Base-by-base conservation (phyloP, 2,797 vertebrate species). In the Oreochromis mossambicus region DNA sequence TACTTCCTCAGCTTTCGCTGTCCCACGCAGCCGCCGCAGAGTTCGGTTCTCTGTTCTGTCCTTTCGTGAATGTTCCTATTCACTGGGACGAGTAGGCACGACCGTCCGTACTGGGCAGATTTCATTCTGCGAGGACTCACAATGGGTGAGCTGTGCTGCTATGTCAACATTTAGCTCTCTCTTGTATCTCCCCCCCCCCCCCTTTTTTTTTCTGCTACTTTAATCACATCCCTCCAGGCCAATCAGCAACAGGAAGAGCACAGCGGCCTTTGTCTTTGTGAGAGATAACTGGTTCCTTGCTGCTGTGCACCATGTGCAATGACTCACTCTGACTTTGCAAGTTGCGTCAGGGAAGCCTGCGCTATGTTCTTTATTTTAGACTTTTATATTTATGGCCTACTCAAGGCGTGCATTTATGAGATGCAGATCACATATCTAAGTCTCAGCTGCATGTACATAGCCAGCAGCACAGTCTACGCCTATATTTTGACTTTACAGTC, bases 11-110 rank as follows among this genome's bases (percentile, higher is more conserved):
- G 89, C 76, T 88, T 85, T 92, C 79, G 83, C 82, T 86, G 92
- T 61, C 90, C 88, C 79, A 79, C 83, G 80, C 84, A 77, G 86
- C 85, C 75, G 8, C 88, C 86, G 56, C 80, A 83, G 85, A 87
- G 86, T 87, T 68, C 14, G 3, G 73, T 90, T 85, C 88, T 88
- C 68, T 92, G 92, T 90, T 78, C 84, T 78, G 80, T 43, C 85
- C 88, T 89, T 95, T 96, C 93, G 86, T 93, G 94, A 96, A 96
- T 21, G 92, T 95, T 96, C 94, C 89, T 78, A 92, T 96, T 96
- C 93, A 95, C 61, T 93, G 80, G 77, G 86, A 61, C 38, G 6
- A 29, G 84, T 79, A 83, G 77, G 81, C 51, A 11, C 83, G 78
- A 80, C 77, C 2, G 58, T 89, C 92, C 48, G 88, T 91, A 68